Conservation (phyloP, 2,113 vertebrate species). For the Rhea americana region DNA sequence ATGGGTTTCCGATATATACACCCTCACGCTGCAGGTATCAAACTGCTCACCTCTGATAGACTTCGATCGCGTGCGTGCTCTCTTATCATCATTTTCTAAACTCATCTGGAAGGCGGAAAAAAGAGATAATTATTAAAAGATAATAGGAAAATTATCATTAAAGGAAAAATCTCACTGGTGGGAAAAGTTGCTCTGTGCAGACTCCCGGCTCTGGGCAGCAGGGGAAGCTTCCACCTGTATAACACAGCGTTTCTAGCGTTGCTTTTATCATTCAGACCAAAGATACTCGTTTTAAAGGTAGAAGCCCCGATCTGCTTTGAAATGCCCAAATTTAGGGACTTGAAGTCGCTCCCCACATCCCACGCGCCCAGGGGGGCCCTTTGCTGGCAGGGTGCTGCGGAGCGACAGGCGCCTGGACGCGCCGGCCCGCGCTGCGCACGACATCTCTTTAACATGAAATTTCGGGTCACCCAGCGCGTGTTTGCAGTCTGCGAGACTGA, state of each 20-base stretch:
- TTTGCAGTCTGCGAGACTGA: constrained; percentile 18
- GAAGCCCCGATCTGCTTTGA: background rate
- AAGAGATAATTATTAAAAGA: background rate
- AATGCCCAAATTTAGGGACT: background rate
- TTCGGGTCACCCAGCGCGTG: constrained; percentile 35
- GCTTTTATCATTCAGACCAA: background rate
- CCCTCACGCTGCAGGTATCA: background rate
- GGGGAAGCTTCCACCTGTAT: fast-evolving
- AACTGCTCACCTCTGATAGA: constrained; percentile 87
- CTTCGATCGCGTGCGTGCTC: constrained; percentile 92
- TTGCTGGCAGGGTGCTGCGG: fast-evolving
- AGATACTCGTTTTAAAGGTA: background rate
- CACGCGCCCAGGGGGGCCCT: background rate
- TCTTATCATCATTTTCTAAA: constrained; percentile 90
- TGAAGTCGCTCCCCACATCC: background rate
- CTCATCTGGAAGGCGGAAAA: constrained; percentile 86
- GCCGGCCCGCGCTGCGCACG: background rate
- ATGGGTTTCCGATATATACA: background rate
- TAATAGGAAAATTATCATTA: background rate
- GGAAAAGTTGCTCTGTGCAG: background rate
- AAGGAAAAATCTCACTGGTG: background rate
- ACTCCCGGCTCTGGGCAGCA: fast-evolving
- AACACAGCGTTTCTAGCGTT: background rate
- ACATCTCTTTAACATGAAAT: background rate
- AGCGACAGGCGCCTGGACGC: background rate